These are phyloP conservation scores for Clunio marinus DNA, from an alignment of 2,888 invertebrate species.

Conservation along the genomic window DNA sequence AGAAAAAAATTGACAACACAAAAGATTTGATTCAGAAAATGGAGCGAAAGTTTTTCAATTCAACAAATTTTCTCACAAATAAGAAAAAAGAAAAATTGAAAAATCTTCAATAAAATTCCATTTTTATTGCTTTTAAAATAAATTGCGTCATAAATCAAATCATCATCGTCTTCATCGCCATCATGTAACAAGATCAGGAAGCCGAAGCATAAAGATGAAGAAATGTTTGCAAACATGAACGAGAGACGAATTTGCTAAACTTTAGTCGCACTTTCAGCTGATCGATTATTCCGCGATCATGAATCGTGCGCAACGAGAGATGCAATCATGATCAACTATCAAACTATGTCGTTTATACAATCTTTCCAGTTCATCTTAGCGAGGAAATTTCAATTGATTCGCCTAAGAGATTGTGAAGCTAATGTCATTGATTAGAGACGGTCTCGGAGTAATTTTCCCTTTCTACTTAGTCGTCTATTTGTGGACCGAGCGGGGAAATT, in stretches of 20 bases:
- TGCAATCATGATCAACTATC: not conserved
- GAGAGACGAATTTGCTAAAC: not conserved
- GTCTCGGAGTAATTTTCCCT: no score
- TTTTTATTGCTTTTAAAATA: not conserved
- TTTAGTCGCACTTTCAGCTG: not conserved
- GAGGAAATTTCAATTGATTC: no score
- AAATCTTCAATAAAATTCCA: not conserved
- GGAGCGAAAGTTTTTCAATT: not conserved
- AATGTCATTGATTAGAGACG: no score
- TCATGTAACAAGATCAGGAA: not conserved
- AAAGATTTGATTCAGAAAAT: not conserved
- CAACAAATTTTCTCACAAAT: not conserved
- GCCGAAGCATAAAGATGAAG: not conserved
- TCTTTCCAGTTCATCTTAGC: no score
- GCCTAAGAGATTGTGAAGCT: no score
- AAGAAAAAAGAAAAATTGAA: not conserved
- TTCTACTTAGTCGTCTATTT: no score
- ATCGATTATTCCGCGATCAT: not conserved
- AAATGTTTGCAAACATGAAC: not conserved
- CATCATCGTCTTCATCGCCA: not conserved
- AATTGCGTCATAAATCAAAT: not conserved
- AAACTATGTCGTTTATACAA: no score
- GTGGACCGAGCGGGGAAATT: no score
- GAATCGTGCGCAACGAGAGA: not conserved
- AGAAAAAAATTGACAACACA: slow-evolving; percentile 9